phyloP scores from a whole-genome alignment of 2,888 invertebrate species.

The Tipula confusa region DNA sequence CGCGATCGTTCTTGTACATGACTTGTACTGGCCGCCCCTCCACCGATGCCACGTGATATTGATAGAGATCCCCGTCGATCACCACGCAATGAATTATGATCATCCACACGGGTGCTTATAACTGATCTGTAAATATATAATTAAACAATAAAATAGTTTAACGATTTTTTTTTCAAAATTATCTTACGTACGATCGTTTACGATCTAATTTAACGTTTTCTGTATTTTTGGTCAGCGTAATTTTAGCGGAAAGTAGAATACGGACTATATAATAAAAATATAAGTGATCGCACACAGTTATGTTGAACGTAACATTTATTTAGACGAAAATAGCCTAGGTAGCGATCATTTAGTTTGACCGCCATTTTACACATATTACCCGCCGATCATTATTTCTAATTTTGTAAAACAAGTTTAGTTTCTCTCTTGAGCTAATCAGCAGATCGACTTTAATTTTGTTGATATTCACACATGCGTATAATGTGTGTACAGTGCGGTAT shows the following conservation, averaged over 20 bases:
- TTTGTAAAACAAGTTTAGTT: constrained; percentile 7
- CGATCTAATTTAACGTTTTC: not conserved
- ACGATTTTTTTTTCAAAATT: not conserved
- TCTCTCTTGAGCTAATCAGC: not conserved
- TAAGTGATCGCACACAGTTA: not conserved
- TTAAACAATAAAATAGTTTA: not conserved
- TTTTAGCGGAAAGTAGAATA: not conserved
- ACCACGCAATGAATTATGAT: constrained; percentile 39
- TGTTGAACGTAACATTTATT: not conserved
- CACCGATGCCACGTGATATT: not conserved
- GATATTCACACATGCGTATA: not conserved
- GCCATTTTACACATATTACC: not conserved
- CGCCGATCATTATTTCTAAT: not conserved
- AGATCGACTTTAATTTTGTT: not conserved
- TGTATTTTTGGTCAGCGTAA: not conserved
- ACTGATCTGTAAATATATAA: constrained; percentile 44
- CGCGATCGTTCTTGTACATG: not conserved
- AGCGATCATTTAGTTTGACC: not conserved
- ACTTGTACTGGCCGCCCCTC: not conserved
- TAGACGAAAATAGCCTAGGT: not conserved
- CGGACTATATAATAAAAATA: not conserved
- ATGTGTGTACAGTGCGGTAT: not conserved
- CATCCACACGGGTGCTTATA: constrained; percentile 47
- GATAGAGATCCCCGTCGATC: constrained; percentile 41
- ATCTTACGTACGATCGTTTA: not conserved